Conservation (phyloP, 2,797 vertebrate species). For the Orientallactaga sibirica region DNA sequence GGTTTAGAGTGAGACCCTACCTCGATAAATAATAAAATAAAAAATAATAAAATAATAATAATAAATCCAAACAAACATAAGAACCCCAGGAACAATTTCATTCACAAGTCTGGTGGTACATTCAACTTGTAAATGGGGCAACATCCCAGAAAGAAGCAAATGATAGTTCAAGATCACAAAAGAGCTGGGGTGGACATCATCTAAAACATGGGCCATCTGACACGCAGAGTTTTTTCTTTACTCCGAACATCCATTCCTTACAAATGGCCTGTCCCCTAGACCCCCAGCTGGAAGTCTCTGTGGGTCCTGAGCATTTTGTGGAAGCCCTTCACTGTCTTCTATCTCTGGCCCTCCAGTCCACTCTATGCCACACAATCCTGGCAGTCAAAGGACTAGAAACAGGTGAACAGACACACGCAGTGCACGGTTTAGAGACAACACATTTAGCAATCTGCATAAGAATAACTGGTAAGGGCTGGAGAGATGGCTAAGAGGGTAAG, state of each 20-base stretch:
- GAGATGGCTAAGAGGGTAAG: not conserved
- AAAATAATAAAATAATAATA: too few relatives aligned
- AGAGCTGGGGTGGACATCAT: not conserved
- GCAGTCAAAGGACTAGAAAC: not conserved
- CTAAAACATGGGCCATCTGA: not conserved
- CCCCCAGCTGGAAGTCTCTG: not conserved
- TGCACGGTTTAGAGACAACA: too few relatives aligned
- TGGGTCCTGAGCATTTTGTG: rapidly evolving
- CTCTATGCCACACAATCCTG: too few relatives aligned
- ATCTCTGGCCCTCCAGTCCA: not conserved
- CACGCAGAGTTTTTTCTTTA: not conserved
- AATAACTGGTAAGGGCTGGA: not conserved
- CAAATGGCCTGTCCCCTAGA: not conserved
- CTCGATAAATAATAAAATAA: too few relatives aligned
- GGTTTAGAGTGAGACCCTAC: too few relatives aligned
- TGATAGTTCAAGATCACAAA: not conserved
- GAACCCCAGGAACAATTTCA: not conserved
- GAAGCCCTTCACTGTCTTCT: not conserved
- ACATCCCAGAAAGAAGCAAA: not conserved
- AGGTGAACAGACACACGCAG: not conserved
- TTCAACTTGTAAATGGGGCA: not conserved
- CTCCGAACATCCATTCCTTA: not conserved
- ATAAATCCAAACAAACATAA: not conserved
- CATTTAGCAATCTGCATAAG: not conserved
- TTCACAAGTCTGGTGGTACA: not conserved